Evolutionary conservation across 2,888 invertebrate genomes (phyloP).

Genomic region (Marasmarcha lunaedactyla): DNA sequence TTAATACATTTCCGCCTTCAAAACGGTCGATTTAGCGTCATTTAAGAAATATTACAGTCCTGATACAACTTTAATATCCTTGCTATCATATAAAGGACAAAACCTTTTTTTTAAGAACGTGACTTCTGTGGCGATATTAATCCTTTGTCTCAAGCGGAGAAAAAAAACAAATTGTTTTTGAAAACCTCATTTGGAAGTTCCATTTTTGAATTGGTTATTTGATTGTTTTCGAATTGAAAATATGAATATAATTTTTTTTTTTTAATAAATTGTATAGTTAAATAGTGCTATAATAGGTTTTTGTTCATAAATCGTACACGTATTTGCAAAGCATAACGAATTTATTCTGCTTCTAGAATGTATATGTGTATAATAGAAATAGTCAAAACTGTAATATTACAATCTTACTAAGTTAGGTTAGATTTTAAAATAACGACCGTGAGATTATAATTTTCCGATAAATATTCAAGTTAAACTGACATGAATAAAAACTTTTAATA

Average conservation of each 20-base stretch:
- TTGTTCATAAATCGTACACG: no score
- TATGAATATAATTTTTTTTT: background rate
- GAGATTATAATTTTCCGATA: no score
- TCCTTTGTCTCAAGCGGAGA: conserved; percentile 26
- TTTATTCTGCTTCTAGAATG: no score
- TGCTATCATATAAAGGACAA: conserved; percentile 38
- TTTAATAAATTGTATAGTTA: background rate
- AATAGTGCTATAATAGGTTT: no score
- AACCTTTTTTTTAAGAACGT: conserved; percentile 45
- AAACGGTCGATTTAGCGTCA: conserved; percentile 51
- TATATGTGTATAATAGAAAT: no score
- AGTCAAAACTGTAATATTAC: no score
- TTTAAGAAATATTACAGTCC: conserved; percentile 38
- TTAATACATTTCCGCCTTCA: conserved; percentile 40
- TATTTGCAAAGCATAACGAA: no score
- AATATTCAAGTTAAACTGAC: no score
- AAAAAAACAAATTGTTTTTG: conserved; percentile 18
- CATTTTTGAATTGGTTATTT: background rate
- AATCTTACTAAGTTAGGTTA: no score
- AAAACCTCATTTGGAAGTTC: background rate
- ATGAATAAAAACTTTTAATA: no score
- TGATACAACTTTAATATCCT: conserved; percentile 56
- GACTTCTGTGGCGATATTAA: conserved; percentile 47
- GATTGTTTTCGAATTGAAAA: conserved; percentile 1
- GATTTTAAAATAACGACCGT: no score